Evolutionary conservation across 2,113 vertebrate genomes (phyloP).

Genomic region (Cyphomyrus plagiostoma): DNA sequence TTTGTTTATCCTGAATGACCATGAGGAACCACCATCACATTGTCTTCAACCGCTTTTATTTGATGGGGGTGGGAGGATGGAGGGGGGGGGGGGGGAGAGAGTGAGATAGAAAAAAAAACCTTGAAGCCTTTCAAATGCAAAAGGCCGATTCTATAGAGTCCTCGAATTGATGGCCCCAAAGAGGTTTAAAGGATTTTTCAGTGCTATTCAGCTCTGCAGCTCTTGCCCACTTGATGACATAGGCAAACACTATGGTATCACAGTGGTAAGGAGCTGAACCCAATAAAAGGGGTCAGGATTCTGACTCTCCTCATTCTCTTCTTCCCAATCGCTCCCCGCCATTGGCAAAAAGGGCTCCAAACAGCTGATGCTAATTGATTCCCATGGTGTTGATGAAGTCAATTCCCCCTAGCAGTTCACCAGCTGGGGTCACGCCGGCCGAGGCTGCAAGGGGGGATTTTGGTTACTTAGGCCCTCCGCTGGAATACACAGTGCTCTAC

Average conservation of each 20-base stretch:
- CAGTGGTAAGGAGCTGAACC: conserved; percentile 81
- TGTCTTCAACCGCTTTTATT: conserved; percentile 80
- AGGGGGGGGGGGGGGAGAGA: conserved; percentile 28
- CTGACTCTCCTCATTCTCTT: conserved; percentile 71
- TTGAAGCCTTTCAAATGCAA: conserved; percentile 94
- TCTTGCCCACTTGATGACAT: conserved; percentile 77
- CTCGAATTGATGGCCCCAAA: conserved; percentile 86
- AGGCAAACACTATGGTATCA: conserved; percentile 79
- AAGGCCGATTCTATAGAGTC: conserved; percentile 67
- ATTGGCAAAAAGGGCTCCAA: conserved; percentile 69
- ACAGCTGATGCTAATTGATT: conserved; percentile 75
- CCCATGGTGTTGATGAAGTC: conserved; percentile 68
- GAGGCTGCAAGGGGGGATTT: conserved; percentile 46
- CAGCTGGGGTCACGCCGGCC: conserved; percentile 56
- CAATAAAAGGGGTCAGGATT: conserved; percentile 86
- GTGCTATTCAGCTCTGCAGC: conserved; percentile 74
- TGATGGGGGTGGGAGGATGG: conserved; percentile 46
- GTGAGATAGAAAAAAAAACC: conserved; percentile 57
- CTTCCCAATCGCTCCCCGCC: conserved; percentile 63
- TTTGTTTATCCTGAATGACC: conserved; percentile 83
- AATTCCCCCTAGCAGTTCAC: conserved; percentile 68
- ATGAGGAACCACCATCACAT: conserved; percentile 72
- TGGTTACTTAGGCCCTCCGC: conserved; percentile 53
- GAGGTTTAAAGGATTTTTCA: conserved; percentile 81
- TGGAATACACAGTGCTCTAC: conserved; percentile 59